Evolutionary conservation across 2,888 invertebrate species (phyloP).

Genomic region (Unio pictorum): DNA sequence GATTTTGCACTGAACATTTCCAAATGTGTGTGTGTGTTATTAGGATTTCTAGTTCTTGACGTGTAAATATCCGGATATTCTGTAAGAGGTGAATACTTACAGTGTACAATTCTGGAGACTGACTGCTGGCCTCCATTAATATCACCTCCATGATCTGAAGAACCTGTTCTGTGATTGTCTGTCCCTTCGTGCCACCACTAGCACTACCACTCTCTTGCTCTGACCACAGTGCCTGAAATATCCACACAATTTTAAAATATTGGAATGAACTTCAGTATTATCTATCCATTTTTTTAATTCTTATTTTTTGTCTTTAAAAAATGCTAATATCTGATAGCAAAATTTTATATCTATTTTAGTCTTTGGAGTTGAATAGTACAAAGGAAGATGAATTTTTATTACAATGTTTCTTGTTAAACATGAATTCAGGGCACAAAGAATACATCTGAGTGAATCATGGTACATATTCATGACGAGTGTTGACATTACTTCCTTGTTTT

Average conservation of each 20-base stretch:
- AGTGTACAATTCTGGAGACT: slow-evolving; percentile 84
- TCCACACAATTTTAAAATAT: neutral
- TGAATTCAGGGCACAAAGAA: neutral
- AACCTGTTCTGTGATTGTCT: slow-evolving; percentile 86
- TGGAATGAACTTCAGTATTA: too few species aligned
- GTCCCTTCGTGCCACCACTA: slow-evolving; percentile 70
- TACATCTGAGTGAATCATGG: too few species aligned
- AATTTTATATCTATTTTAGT: too few species aligned
- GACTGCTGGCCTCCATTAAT: slow-evolving; percentile 90
- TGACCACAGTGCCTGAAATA: slow-evolving; percentile 64
- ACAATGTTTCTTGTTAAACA: neutral
- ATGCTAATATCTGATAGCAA: too few species aligned
- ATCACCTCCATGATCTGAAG: slow-evolving; percentile 96
- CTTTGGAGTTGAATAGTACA: too few species aligned
- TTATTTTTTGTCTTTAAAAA: neutral
- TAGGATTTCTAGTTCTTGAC: too few species aligned
- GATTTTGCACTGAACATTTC: too few species aligned
- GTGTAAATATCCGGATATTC: too few species aligned
- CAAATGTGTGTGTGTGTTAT: too few species aligned
- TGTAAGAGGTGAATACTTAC: slow-evolving; percentile 40
- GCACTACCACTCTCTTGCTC: slow-evolving; percentile 65
- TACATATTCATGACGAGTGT: too few species aligned
- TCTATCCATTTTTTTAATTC: neutral
- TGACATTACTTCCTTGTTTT: too few species aligned
- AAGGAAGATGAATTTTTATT: too few species aligned